These are phyloP conservation scores for Leucopsar rothschildi DNA, from an alignment of 2,113 vertebrate species.

Conservation along the genomic window DNA sequence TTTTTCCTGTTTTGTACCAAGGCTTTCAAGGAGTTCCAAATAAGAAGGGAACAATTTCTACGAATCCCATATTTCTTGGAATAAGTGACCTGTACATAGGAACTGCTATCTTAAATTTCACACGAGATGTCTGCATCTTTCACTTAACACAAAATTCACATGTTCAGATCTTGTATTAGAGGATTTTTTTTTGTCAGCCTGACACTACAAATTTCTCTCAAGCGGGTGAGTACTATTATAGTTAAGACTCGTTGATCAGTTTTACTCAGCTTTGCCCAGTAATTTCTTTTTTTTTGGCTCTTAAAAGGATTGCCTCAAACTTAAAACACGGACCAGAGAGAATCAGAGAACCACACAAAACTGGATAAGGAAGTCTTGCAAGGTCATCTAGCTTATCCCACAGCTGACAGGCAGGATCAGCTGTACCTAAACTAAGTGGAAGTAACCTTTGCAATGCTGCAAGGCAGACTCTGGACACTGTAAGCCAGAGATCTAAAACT, in stretches of 20 bases:
- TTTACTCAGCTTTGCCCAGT: not conserved
- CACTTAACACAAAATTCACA: not conserved
- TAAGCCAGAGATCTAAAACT: not conserved
- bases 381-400: not conserved
- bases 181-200: not conserved
- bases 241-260: not conserved
- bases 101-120: not conserved
- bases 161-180: not conserved
- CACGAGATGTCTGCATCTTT: not conserved
- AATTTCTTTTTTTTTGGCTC: not conserved
- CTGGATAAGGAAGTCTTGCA: not conserved
- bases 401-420: not conserved
- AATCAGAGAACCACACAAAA: not conserved
- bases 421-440: not conserved
- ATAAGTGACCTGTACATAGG: not conserved
- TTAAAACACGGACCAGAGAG: not conserved
- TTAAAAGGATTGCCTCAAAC: not conserved
- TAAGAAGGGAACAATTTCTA: not conserved
- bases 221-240: not conserved
- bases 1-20: slow-evolving; percentile 39
- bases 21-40: slow-evolving; percentile 3
- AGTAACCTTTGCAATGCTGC: not conserved
- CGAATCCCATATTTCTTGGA: not conserved
- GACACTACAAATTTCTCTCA: not conserved
- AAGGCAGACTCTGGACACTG: not conserved